Evolutionary conservation across 1,140 invertebrate species (phyloP).

Genomic region (Ditylenchus dipsaci): DNA sequence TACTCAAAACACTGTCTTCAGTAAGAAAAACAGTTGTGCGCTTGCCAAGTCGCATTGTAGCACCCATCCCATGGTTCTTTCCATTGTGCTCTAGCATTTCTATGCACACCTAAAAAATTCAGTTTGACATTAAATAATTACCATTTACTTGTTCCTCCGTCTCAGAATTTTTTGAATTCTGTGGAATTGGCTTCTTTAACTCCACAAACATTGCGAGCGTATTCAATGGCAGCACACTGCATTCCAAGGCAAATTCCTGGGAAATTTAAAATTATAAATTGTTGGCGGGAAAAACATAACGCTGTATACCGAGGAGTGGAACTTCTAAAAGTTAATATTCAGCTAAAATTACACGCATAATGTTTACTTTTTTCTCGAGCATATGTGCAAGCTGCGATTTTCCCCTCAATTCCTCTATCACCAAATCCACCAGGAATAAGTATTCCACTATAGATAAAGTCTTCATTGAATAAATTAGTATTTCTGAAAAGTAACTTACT

Average conservation of each 20-base stretch:
- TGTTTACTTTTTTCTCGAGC: slow-evolving; percentile 71
- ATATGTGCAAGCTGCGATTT: slow-evolving; percentile 86
- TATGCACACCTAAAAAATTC: slow-evolving; percentile 66
- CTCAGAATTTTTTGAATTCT: slow-evolving; percentile 72
- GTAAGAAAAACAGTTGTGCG: slow-evolving; percentile 75
- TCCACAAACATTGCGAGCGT: slow-evolving; percentile 76
- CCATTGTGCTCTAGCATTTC: slow-evolving; percentile 99
- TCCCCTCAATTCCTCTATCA: slow-evolving; percentile 87
- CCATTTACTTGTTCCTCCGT: slow-evolving; percentile 26
- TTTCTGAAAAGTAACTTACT: slow-evolving; percentile 64
- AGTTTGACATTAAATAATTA: background rate
- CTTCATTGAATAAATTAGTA: background rate
- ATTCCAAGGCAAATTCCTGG: slow-evolving; percentile 81
- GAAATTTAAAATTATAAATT: slow-evolving; percentile 56
- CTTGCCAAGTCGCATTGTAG: slow-evolving; percentile 93
- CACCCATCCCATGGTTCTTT: slow-evolving; percentile 72
- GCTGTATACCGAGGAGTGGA: background rate
- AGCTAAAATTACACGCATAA: background rate
- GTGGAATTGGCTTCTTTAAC: slow-evolving; percentile 77
- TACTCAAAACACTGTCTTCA: slow-evolving; percentile 43
- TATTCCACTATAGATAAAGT: slow-evolving; percentile 69
- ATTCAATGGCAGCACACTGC: slow-evolving; percentile 94
- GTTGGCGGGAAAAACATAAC: too few species aligned
- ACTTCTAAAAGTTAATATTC: background rate
- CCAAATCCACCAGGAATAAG: slow-evolving; percentile 97